These are phyloP conservation scores for Anthonomus grandis DNA, from an alignment of 1,140 invertebrate genomes.

Conservation along the genomic window DNA sequence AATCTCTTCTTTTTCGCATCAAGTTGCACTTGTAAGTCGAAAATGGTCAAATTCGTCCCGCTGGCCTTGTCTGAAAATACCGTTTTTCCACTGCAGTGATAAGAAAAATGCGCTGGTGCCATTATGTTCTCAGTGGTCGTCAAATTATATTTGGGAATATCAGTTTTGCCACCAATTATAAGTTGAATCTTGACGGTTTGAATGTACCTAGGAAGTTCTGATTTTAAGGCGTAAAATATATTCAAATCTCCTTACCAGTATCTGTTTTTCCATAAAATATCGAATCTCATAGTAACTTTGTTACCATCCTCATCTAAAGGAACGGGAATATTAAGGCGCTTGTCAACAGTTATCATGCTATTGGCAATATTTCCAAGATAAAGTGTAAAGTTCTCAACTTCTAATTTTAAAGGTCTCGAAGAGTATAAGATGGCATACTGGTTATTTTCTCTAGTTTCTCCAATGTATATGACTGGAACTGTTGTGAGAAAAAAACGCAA, in stretches of 20 bases:
- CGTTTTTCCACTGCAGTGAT: slow-evolving; percentile 51
- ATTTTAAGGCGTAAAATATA: neutral
- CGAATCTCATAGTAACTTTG: slow-evolving; percentile 43
- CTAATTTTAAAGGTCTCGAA: slow-evolving; percentile 34
- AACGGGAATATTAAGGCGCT: slow-evolving; percentile 30
- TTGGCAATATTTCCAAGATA: slow-evolving; percentile 27
- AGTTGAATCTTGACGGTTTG: slow-evolving; percentile 31
- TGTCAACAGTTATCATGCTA: slow-evolving; percentile 29
- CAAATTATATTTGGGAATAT: slow-evolving; percentile 31
- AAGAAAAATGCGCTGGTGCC: slow-evolving; percentile 54
- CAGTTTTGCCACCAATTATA: slow-evolving; percentile 12
- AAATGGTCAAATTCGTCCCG: slow-evolving; percentile 41
- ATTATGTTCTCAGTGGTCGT: slow-evolving; percentile 39
- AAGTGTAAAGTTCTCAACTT: slow-evolving; percentile 23
- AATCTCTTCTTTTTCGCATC: slow-evolving; percentile 49
- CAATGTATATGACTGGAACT: slow-evolving; percentile 35
- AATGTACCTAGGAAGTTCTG: slow-evolving; percentile 12
- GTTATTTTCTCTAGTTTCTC: slow-evolving; percentile 25
- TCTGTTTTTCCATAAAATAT: slow-evolving; percentile 33
- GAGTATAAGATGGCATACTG: slow-evolving; percentile 38
- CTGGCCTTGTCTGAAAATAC: slow-evolving; percentile 40
- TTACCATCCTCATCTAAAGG: slow-evolving; percentile 27
- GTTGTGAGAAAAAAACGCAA: no score
- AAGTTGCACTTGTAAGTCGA: slow-evolving; percentile 52
- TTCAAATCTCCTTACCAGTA: slow-evolving; percentile 38